Percentiles rank a stretch among this genome's conserved stretches.
Conservation (phyloP, 2,888 invertebrate genomes). For the Dorcus hopei region DNA sequence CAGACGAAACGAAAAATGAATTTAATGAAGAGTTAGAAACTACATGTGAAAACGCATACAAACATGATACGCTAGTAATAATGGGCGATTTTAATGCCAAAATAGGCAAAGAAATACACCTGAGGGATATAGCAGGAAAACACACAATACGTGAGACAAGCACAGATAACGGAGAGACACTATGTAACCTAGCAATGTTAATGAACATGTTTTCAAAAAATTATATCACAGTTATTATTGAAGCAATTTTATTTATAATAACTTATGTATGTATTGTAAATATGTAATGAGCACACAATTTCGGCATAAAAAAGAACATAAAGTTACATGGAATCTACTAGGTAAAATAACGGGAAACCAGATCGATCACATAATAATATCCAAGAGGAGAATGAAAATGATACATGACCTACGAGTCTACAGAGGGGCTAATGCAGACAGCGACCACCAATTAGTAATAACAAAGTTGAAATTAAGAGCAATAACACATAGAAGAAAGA, state of each 20-base stretch:
- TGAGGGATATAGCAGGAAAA: conserved; percentile 7
- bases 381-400: not conserved
- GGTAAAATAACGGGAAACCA: conserved; percentile 5
- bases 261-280: too few relatives aligned
- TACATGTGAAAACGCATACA: not conserved
- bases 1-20: too few relatives aligned
- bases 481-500: not conserved
- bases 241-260: too few relatives aligned
- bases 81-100: conserved; percentile 17
- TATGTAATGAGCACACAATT: conserved; percentile 16
- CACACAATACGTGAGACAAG: conserved; percentile 13
- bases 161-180: conserved; percentile 9
- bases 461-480: not conserved
- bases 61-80: conserved; percentile 10
- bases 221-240: too few relatives aligned
- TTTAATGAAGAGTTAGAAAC: too few relatives aligned
- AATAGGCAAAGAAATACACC: conserved; percentile 14
- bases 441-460: conserved; percentile 11
- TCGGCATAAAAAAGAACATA: conserved; percentile 9
- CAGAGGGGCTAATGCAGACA: conserved; percentile 8
- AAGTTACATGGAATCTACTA: conserved; percentile 13
- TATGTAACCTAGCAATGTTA: conserved; percentile 8
- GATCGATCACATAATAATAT: conserved; percentile 6
- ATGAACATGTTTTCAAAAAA: too few relatives aligned
- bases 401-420: conserved; percentile 8